A percentile compares a stretch with the other conserved stretches of the same genome.
Conservation (phyloP, 1,140 invertebrate genomes). For the Lordiphosa stackelbergi region DNA sequence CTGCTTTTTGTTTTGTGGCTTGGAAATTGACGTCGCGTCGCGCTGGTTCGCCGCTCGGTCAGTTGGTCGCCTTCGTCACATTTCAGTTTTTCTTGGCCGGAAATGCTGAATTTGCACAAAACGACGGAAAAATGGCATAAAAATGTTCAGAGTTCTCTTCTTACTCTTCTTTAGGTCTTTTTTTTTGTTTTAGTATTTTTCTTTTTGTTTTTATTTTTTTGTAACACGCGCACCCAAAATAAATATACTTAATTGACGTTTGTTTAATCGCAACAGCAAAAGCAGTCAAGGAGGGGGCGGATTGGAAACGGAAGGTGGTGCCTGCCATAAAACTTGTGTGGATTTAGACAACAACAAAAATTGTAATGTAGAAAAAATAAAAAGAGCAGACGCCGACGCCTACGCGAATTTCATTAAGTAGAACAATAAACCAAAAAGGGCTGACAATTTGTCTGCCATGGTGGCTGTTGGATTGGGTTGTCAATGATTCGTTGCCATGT, state of each 20-base stretch:
- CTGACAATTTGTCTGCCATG: slow-evolving; percentile 54
- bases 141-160: slow-evolving; percentile 38
- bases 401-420: slow-evolving; percentile 37
- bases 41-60: slow-evolving; percentile 29
- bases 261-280: slow-evolving; percentile 50
- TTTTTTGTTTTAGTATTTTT: slow-evolving; percentile 10
- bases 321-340: slow-evolving; percentile 21
- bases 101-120: slow-evolving; percentile 74
- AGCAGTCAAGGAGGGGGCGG: slow-evolving; percentile 2
- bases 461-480: background rate
- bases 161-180: background rate
- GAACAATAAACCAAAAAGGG: slow-evolving; percentile 55
- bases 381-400: slow-evolving; percentile 25
- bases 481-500: slow-evolving; percentile 1
- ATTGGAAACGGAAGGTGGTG: slow-evolving; percentile 7
- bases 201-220: slow-evolving; percentile 21
- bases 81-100: slow-evolving; percentile 71
- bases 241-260: slow-evolving; percentile 74
- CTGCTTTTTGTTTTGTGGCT: slow-evolving; percentile 34
- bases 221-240: slow-evolving; percentile 66
- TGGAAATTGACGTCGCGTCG: slow-evolving; percentile 53
- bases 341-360: slow-evolving; percentile 12
- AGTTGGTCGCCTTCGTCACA: slow-evolving; percentile 67
- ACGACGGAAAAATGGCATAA: slow-evolving; percentile 59
- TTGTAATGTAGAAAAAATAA: slow-evolving; percentile 3